Evolutionary conservation across 1,140 invertebrate species (phyloP).

Genomic region (Aphidius gifuensis): DNA sequence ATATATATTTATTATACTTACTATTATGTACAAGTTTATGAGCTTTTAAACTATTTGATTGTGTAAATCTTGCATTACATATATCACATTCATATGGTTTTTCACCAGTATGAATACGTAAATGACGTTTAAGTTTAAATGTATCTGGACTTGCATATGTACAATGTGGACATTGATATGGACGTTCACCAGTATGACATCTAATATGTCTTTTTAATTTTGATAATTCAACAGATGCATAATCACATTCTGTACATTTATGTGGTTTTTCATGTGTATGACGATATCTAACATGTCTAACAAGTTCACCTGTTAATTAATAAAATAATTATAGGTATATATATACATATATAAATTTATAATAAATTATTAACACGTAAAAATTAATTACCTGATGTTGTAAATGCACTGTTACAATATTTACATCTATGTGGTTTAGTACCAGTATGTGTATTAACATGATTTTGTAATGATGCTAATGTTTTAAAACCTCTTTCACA

Average conservation of each 20-base stretch:
- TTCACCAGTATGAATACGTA: slow-evolving; percentile 93
- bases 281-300: slow-evolving; percentile 86
- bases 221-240: slow-evolving; percentile 90
- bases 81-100: slow-evolving; percentile 92
- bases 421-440: slow-evolving; percentile 93
- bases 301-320: slow-evolving; percentile 74
- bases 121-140: slow-evolving; percentile 93
- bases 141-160: slow-evolving; percentile 97
- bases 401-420: slow-evolving; percentile 89
- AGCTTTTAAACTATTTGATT: slow-evolving; percentile 92
- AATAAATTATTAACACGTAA: slow-evolving; percentile 3
- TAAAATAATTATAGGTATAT: background rate
- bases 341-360: background rate
- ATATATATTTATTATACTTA: slow-evolving; percentile 49
- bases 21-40: slow-evolving; percentile 93
- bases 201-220: slow-evolving; percentile 91
- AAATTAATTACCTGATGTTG: slow-evolving; percentile 73
- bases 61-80: slow-evolving; percentile 89
- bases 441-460: slow-evolving; percentile 95
- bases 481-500: slow-evolving; percentile 96
- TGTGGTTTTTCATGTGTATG: slow-evolving; percentile 96
- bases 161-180: slow-evolving; percentile 92
- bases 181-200: slow-evolving; percentile 85
- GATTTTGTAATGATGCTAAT: slow-evolving; percentile 87
- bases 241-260: slow-evolving; percentile 91